These are phyloP conservation scores for Biston stratarius DNA, from an alignment of 2,888 invertebrate genomes.

Conservation along the genomic window DNA sequence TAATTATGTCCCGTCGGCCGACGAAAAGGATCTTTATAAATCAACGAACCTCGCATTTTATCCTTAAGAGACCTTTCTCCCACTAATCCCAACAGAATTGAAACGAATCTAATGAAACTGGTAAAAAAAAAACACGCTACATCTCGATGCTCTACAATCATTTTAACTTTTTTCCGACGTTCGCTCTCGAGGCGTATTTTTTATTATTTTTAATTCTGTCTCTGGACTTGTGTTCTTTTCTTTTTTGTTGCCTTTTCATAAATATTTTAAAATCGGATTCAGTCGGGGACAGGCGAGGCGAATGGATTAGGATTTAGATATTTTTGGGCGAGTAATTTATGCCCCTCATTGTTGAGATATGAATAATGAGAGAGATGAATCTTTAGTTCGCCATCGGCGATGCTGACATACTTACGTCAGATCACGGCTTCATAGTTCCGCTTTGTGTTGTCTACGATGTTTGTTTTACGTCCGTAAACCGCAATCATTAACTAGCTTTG, in stretches of 20 bases:
- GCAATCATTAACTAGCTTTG: slow-evolving; percentile 36
- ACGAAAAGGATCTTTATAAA: slow-evolving; percentile 78
- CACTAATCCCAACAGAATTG: slow-evolving; percentile 83
- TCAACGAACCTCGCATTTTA: slow-evolving; percentile 80
- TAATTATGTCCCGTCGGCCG: slow-evolving; percentile 75
- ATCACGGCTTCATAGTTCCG: slow-evolving; percentile 58
- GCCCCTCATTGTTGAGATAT: slow-evolving; percentile 83
- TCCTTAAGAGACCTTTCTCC: slow-evolving; percentile 80
- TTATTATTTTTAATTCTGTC: slow-evolving; percentile 81
- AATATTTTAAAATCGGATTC: slow-evolving; percentile 86
- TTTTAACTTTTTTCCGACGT: slow-evolving; percentile 83
- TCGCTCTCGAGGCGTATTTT: slow-evolving; percentile 77
- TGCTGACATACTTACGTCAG: slow-evolving; percentile 48
- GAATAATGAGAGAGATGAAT: slow-evolving; percentile 80
- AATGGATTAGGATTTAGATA: slow-evolving; percentile 86
- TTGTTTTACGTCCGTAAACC: slow-evolving; percentile 33
- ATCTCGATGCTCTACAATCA: slow-evolving; percentile 82
- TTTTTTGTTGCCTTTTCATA: slow-evolving; percentile 82
- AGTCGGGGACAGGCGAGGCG: slow-evolving; percentile 81
- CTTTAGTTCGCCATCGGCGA: slow-evolving; percentile 62
- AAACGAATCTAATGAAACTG: slow-evolving; percentile 84
- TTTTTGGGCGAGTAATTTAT: slow-evolving; percentile 84
- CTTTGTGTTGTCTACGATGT: slow-evolving; percentile 48
- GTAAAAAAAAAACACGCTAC: slow-evolving; percentile 71
- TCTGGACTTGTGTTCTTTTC: slow-evolving; percentile 68